phyloP scores from a whole-genome alignment of 2,797 vertebrate genomes.

The Anguilla pacifica region DNA sequence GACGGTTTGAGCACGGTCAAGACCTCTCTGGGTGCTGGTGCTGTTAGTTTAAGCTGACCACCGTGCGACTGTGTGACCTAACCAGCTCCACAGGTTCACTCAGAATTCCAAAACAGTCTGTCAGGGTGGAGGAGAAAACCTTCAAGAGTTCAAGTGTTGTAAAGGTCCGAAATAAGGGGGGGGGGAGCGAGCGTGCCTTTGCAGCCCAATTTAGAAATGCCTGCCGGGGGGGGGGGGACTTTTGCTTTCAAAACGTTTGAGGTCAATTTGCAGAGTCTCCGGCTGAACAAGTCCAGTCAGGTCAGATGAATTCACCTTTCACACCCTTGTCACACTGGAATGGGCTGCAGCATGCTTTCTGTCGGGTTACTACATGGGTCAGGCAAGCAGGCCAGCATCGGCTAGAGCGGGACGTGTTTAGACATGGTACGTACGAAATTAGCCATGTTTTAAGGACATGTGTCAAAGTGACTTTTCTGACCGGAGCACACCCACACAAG shows the following conservation, averaged over 20 bases:
- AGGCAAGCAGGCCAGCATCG: background rate
- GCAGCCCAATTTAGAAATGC: background rate
- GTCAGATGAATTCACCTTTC: background rate
- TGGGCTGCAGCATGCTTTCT: background rate
- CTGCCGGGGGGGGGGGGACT: background rate
- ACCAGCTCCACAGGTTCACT: background rate
- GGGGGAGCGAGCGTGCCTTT: background rate
- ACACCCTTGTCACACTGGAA: background rate
- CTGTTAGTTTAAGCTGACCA: background rate
- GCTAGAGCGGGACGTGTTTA: background rate
- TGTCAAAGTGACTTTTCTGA: background rate
- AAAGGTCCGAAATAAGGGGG: background rate
- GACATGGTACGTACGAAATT: background rate
- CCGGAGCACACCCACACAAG: background rate
- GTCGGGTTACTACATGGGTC: background rate
- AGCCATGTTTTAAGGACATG: background rate
- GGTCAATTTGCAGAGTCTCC: conserved; percentile 7
- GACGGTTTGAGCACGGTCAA: background rate
- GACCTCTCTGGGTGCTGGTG: background rate
- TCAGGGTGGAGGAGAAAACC: background rate
- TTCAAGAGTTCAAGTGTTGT: background rate
- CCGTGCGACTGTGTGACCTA: background rate
- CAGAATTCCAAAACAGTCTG: background rate
- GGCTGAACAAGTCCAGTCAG: background rate
- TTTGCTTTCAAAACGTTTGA: conserved; percentile 8